Evolutionary conservation across 2,888 invertebrate genomes (phyloP).

Genomic region (Vanessa cardui): DNA sequence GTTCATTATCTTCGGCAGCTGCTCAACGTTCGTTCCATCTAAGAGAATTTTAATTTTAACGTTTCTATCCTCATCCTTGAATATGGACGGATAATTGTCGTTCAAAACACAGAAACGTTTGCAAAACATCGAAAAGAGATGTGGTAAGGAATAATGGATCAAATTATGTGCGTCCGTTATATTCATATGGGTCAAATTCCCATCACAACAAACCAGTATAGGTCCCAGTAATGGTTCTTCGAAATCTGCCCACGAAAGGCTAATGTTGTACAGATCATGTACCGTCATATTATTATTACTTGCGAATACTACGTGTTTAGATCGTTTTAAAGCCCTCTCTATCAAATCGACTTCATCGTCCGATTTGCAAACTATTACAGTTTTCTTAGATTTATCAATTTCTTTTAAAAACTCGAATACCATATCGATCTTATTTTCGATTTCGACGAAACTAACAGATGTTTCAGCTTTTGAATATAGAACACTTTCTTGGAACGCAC

Average conservation of each 20-base stretch:
- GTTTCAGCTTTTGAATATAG: constrained; percentile 84
- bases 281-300: constrained; percentile 65
- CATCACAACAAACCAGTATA: constrained; percentile 87
- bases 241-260: constrained; percentile 64
- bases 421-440: constrained; percentile 67
- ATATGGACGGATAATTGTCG: constrained; percentile 81
- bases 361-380: constrained; percentile 84
- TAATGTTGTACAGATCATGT: constrained; percentile 67
- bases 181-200: constrained; percentile 83
- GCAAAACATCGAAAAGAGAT: constrained; percentile 85
- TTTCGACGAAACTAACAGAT: constrained; percentile 61
- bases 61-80: constrained; percentile 48
- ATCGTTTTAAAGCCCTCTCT: constrained; percentile 49
- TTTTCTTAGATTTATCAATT: constrained; percentile 71
- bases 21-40: constrained; percentile 82
- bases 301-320: constrained; percentile 56
- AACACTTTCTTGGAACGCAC: constrained; percentile 88
- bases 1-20: constrained; percentile 84
- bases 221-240: constrained; percentile 69
- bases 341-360: constrained; percentile 81
- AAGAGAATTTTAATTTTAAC: constrained; percentile 80
- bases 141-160: constrained; percentile 88
- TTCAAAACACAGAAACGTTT: constrained; percentile 86
- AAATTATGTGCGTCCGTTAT: constrained; percentile 86
- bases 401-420: constrained; percentile 77